These are phyloP conservation scores for Alosa sapidissima DNA, from an alignment of 2,797 vertebrate genomes.

Conservation along the genomic window DNA sequence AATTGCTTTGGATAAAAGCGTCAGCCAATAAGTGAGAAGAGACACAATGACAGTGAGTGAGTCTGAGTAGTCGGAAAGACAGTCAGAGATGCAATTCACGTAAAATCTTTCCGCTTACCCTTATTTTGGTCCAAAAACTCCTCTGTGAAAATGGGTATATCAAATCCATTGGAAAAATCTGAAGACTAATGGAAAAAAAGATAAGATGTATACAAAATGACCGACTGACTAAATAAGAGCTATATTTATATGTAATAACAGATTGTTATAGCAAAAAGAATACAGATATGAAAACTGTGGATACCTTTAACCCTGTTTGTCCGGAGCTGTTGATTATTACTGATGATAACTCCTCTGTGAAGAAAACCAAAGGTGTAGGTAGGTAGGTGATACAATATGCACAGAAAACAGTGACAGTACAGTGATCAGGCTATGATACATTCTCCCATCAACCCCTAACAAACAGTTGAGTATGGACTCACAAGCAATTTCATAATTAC, in stretches of 20 bases:
- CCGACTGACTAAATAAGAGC: not conserved
- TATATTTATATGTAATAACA: not conserved
- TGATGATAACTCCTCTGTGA: slow-evolving; percentile 74
- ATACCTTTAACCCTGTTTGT: slow-evolving; percentile 69
- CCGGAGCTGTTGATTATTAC: slow-evolving; percentile 72
- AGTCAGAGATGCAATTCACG: not conserved
- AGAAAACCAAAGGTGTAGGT: slow-evolving; percentile 33
- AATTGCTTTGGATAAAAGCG: too few species aligned
- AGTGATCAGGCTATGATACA: not conserved
- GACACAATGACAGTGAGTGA: not conserved
- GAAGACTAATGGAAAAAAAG: slow-evolving; percentile 67
- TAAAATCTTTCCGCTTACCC: slow-evolving; percentile 69
- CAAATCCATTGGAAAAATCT: slow-evolving; percentile 82
- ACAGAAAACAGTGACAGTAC: not conserved
- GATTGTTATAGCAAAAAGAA: not conserved
- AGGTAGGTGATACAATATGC: too few species aligned
- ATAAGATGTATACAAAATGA: not conserved
- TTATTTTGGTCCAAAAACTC: slow-evolving; percentile 99
- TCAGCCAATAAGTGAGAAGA: too few species aligned
- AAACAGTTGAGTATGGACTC: not conserved
- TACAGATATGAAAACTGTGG: not conserved
- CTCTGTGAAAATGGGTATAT: slow-evolving; percentile 97
- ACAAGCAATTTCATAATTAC: not conserved
- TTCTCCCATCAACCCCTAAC: not conserved
- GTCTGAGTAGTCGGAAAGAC: not conserved